These are phyloP conservation scores for Junco hyemalis DNA, from an alignment of 2,113 vertebrate genomes.

Conservation along the genomic window DNA sequence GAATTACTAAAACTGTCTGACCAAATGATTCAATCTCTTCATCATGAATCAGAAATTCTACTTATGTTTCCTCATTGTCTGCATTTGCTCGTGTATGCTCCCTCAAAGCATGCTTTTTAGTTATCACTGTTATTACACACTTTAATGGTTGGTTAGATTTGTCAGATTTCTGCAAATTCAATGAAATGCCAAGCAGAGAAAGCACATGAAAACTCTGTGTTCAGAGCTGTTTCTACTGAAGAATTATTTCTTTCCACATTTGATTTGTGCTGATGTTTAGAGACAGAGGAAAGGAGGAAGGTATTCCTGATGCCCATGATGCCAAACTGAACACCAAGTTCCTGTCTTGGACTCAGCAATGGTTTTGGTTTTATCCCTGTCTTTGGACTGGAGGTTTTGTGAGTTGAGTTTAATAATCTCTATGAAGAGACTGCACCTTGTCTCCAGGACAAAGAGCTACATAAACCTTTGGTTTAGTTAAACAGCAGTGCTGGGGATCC, in stretches of 20 bases:
- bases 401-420: neutral
- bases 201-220: neutral
- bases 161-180: conserved; percentile 31
- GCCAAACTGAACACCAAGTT: neutral
- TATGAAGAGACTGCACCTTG: neutral
- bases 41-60: conserved; percentile 18
- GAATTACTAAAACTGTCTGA: neutral
- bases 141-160: conserved; percentile 22
- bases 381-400: neutral
- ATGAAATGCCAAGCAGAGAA: neutral
- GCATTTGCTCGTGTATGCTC: neutral
- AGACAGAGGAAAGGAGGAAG: neutral
- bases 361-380: neutral
- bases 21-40: conserved; percentile 18
- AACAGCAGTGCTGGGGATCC: neutral
- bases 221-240: neutral
- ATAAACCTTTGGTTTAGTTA: neutral
- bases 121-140: neutral
- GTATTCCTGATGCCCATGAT: neutral
- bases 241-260: neutral
- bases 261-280: neutral
- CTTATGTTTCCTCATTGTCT: neutral
- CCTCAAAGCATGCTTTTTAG: neutral
- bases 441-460: neutral
- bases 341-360: neutral